Evolutionary conservation across 2,888 invertebrate species (phyloP), one percentile per base, ranked within the genome.

Genomic region (Campopleginae sp.): DNA sequence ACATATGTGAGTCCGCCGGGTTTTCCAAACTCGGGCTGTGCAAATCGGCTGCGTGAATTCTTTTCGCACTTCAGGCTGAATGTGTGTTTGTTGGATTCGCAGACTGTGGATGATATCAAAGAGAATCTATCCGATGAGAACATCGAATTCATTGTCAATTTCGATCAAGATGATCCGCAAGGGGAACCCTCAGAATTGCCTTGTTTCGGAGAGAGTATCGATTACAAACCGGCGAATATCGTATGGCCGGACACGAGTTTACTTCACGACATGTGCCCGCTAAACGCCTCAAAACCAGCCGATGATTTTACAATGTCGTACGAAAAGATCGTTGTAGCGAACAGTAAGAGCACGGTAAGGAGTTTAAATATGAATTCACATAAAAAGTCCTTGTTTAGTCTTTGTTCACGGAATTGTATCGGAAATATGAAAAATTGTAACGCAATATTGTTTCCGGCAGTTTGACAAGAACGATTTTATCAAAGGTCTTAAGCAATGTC

Each of bases 391-490:
- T 51, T 54, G 23, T 54, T 54, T 10, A 12, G 12, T 10, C 54
- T 54, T 23, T 8, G 51, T 10, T 12, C 12, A 54, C 8, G 54
- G 23, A 54, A 54, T 54, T 54, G 2, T 54, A 54, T 23, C 54
- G 10, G 17, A 7, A 27, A 27, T 58, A 19, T 27, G 51, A 58
- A 58, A 4, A 58, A 58, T 58, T 27, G 12, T 58, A 23, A 58
- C 14, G 5, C 14, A 61, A 51, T 4, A 48, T 31, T 70, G 61
- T 7, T 82, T 80, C 81, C 83, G 94, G 31, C 92, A 96, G 95
- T 95, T 94, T 88, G 95, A 95, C 44, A 96, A 94, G 93, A 92
- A 92, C 10, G 95, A 95, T 95, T 92, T 96, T 46, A 94, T 94
- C 88, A 94, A 93, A 8, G 95, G 94, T 90, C 94, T 96, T 1